Evolutionary conservation across 1,140 invertebrate genomes (phyloP).

Genomic region (Lycorma delicatula): DNA sequence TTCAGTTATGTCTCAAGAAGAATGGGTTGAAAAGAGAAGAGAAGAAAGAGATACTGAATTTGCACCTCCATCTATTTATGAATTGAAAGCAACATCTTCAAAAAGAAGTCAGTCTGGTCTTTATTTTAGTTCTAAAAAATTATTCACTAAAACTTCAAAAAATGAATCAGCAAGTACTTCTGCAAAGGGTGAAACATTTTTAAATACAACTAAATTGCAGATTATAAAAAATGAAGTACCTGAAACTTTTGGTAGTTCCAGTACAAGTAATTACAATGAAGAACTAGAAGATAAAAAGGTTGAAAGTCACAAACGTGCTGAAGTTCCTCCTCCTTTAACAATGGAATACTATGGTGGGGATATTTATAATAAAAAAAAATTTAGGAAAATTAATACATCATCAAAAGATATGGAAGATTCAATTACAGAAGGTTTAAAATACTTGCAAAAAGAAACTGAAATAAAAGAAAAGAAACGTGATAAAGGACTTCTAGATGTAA

Average conservation of each 20-base stretch:
- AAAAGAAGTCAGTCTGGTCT: neutral
- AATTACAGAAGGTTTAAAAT: conserved; percentile 57
- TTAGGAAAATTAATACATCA: conserved; percentile 8
- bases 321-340: conserved; percentile 53
- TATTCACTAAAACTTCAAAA: neutral
- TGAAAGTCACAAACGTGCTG: conserved; percentile 34
- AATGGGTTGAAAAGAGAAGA: conserved; percentile 68
- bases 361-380: neutral
- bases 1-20: conserved; percentile 58
- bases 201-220: neutral
- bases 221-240: neutral
- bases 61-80: conserved; percentile 42
- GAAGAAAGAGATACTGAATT: conserved; percentile 57
- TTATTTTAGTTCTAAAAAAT: neutral
- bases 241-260: neutral
- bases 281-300: conserved; percentile 1
- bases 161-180: neutral
- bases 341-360: conserved; percentile 50
- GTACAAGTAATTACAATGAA: neutral
- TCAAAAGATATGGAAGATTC: conserved; percentile 46
- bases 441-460: conserved; percentile 51
- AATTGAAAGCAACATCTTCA: neutral
- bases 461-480: conserved; percentile 33
- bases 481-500: conserved; percentile 14
- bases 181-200: neutral